phyloP scores from a whole-genome alignment of 2,888 invertebrate species.

The Aspidapion aeneum region DNA sequence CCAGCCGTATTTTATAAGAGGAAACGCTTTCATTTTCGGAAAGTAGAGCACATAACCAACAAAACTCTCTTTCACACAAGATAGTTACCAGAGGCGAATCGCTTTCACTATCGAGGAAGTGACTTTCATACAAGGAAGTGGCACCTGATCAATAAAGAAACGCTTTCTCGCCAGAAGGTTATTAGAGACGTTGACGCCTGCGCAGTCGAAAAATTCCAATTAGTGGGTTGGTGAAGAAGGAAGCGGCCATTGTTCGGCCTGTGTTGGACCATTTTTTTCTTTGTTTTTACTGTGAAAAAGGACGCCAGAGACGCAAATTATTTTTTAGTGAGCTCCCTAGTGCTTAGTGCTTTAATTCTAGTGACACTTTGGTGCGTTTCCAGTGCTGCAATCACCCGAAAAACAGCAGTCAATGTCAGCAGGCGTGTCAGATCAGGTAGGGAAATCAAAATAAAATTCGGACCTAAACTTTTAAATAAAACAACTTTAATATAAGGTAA shows the following conservation, averaged over 20 bases:
- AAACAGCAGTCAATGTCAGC: slow-evolving; percentile 81
- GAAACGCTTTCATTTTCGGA: no score
- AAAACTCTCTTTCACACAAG: no score
- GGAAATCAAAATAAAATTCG: slow-evolving; percentile 43
- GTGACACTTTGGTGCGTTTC: neutral
- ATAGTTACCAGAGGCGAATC: no score
- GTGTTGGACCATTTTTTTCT: neutral
- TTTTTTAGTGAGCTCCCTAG: neutral
- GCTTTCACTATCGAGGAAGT: no score
- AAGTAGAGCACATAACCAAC: no score
- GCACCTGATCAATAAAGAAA: no score
- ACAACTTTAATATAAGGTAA: slow-evolving; percentile 29
- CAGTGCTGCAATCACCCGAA: slow-evolving; percentile 40
- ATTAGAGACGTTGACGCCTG: no score
- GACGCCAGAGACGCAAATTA: neutral
- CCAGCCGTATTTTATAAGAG: no score
- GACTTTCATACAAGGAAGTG: no score
- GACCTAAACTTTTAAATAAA: slow-evolving; percentile 26
- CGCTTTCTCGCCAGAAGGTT: no score
- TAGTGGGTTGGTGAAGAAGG: neutral
- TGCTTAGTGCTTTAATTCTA: neutral
- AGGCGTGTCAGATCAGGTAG: slow-evolving; percentile 89
- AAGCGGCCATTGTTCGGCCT: neutral
- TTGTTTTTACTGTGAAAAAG: neutral
- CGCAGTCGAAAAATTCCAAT: neutral